Evolutionary conservation across 2,113 vertebrate genomes (phyloP).

Genomic region (Notiomystis cincta): DNA sequence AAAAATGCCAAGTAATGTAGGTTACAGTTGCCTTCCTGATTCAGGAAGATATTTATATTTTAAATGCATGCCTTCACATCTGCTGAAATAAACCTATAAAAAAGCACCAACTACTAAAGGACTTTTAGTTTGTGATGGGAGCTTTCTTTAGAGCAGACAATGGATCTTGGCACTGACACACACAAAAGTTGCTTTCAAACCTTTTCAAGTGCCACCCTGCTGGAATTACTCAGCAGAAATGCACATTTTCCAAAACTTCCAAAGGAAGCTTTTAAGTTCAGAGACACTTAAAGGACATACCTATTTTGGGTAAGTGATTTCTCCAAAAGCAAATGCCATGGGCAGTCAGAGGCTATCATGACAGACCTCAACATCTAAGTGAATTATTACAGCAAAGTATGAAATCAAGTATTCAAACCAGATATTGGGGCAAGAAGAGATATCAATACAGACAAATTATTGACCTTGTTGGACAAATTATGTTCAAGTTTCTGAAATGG

Average conservation of each 20-base stretch:
- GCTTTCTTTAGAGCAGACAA: not conserved
- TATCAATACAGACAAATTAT: not conserved
- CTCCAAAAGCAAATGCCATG: not conserved
- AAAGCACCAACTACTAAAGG: not conserved
- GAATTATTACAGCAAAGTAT: not conserved
- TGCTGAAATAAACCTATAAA: not conserved
- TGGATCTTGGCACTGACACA: not conserved
- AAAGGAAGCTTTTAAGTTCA: not conserved
- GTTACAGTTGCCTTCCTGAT: not conserved
- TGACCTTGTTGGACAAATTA: not conserved
- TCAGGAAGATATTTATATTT: slow-evolving; percentile 8
- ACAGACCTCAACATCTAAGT: not conserved
- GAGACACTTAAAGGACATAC: not conserved
- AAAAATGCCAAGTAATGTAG: not conserved
- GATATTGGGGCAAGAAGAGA: not conserved
- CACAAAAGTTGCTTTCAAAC: not conserved
- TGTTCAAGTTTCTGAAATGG: not conserved
- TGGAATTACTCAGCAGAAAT: slow-evolving; percentile 12
- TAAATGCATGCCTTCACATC: not conserved
- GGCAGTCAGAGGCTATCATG: not conserved
- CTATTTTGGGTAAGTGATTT: not conserved
- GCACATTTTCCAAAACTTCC: not conserved
- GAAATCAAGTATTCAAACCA: not conserved
- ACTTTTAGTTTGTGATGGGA: not conserved
- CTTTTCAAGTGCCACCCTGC: not conserved